Base-by-base conservation (phyloP, 2,797 vertebrate genomes). In the Onychomys torridus region DNA sequence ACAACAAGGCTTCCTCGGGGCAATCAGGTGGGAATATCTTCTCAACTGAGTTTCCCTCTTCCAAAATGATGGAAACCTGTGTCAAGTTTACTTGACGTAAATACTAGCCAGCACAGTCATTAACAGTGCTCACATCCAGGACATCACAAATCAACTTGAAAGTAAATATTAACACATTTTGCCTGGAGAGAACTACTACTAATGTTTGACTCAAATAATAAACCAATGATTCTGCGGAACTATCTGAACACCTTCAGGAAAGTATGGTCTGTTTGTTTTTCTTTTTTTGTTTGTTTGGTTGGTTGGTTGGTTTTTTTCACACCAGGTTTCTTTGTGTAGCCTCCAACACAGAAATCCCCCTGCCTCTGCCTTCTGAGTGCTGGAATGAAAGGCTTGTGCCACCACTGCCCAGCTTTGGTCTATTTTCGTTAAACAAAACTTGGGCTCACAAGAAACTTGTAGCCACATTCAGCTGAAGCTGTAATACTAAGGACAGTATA, bases 111-210 rank as follows among this genome's bases (percentile, higher is more conserved):
- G 21, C 21, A 23, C 21, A 16, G 12, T 52, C 49, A 69, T 27
- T 49, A 86, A 34, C 71, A 87, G 59, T 46, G 40, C 32, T 95
- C n/a, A 65, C 16, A 90, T 40, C 21, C 78, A 90, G 4, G 11
- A 89, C 85, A 65, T 79, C 84, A 78, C 69, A 90, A 67, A 91
- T 86, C 88, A 93, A 77, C 19, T 16, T 83, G 29, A 69, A 71
- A 93, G 5, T 10, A 93, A 92, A 37, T 63, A 89, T 46, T 91
- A 27, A 40, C 92, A 32, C 7, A 92, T 89, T 83, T 89, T 63
- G 16, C 16, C 65, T 88, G 14, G n/a, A 65, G 23, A 95, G 32
- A 92, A 71, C 32, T 43, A 13, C 78, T 90, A 93, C 0, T 29
- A 75, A 29, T 69, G 85, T 78, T 90, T 67, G 77, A 78, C 61